Conservation (phyloP, 2,888 invertebrate genomes). For the Norana najaformis region DNA sequence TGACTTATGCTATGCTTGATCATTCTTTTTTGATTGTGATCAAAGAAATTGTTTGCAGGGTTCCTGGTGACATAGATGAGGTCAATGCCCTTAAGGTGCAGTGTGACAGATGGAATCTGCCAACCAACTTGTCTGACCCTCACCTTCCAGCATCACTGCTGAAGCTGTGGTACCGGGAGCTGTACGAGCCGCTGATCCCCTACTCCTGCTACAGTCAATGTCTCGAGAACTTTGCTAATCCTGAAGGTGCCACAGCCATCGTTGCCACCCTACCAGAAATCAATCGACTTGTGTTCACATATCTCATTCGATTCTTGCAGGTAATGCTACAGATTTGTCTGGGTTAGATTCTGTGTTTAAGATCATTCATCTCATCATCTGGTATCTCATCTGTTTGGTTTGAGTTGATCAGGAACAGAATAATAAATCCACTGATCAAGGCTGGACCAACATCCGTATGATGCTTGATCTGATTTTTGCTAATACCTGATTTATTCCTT, state of each 20-base stretch:
- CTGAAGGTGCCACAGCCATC: conserved; percentile 78
- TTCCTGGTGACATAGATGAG: conserved; percentile 92
- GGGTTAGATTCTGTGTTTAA: background rate
- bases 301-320: conserved; percentile 73
- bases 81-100: conserved; percentile 84
- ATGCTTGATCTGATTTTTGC: background rate
- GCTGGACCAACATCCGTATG: background rate
- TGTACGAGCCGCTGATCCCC: conserved; percentile 93
- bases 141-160: conserved; percentile 90
- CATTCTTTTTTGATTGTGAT: background rate
- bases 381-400: background rate
- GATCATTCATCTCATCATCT: no score
- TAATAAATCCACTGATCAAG: background rate
- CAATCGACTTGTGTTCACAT: conserved; percentile 80
- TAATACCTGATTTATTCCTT: background rate
- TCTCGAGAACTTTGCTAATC: conserved; percentile 68
- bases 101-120: conserved; percentile 86
- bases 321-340: conserved; percentile 60
- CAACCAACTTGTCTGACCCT: conserved; percentile 71
- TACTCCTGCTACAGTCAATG: conserved; percentile 86
- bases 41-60: conserved; percentile 65
- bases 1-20: background rate
- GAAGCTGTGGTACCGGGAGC: conserved; percentile 87
- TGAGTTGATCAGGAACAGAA: background rate
- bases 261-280: conserved; percentile 85